These are phyloP conservation scores for Campoplex capitator DNA, from an alignment of 2,888 invertebrate species.

Conservation along the genomic window DNA sequence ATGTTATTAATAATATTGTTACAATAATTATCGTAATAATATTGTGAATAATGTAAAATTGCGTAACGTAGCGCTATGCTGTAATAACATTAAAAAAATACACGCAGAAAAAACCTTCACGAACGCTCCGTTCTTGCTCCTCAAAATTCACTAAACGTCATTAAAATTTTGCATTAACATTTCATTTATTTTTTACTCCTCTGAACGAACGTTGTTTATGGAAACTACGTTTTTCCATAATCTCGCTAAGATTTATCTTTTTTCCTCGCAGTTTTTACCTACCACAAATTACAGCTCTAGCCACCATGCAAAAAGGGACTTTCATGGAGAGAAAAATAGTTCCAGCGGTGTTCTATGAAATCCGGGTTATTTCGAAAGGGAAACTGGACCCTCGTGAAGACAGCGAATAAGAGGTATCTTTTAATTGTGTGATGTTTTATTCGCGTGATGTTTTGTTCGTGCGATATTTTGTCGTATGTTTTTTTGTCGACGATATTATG, in stretches of 20 bases:
- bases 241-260: not conserved
- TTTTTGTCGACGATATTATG: too few relatives aligned
- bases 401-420: not conserved
- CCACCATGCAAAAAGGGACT: conserved; percentile 14
- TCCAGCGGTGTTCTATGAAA: not conserved
- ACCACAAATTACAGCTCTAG: conserved; percentile 1
- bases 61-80: not conserved
- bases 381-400: conserved; percentile 33
- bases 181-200: not conserved
- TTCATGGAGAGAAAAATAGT: conserved; percentile 21
- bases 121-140: not conserved
- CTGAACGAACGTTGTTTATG: not conserved
- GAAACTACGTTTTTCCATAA: not conserved
- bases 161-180: not conserved
- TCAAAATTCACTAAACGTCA: not conserved
- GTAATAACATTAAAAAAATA: not conserved
- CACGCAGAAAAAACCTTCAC: not conserved
- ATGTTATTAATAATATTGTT: not conserved
- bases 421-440: not conserved
- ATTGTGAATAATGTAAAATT: conserved; percentile 2
- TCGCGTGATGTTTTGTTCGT: too few relatives aligned
- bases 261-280: not conserved
- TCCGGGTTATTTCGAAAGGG: conserved; percentile 17
- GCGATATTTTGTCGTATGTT: too few relatives aligned
- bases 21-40: conserved; percentile 15